Evolutionary conservation across 2,888 invertebrate genomes (phyloP).

Genomic region (Nasonovia ribisnigri): DNA sequence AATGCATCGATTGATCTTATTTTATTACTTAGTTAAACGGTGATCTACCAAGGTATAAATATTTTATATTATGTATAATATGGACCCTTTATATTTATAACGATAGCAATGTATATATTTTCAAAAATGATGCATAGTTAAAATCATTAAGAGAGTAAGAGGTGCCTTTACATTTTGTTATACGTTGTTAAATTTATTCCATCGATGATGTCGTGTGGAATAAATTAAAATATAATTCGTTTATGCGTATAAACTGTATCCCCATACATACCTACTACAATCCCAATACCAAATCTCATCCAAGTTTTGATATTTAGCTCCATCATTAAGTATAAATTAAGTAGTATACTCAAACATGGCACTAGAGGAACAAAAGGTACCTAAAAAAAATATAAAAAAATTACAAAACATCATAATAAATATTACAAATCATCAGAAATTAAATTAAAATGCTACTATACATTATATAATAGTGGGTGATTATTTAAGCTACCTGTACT

Average conservation of each 20-base stretch:
- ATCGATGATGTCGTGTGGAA: not conserved
- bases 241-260: not conserved
- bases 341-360: slow-evolving; percentile 84
- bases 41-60: not conserved
- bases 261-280: slow-evolving; percentile 76
- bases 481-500: not conserved
- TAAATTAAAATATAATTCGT: not conserved
- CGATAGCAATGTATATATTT: not conserved
- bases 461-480: not conserved
- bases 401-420: not conserved
- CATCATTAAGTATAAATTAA: slow-evolving; percentile 88
- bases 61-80: not conserved
- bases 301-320: slow-evolving; percentile 83
- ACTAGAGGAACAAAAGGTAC: slow-evolving; percentile 88
- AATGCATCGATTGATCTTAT: not conserved
- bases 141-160: not conserved
- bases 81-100: not conserved
- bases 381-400: slow-evolving; percentile 10
- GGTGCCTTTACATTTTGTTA: not conserved
- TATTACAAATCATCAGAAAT: not conserved
- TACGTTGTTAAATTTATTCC: not conserved
- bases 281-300: slow-evolving; percentile 87
- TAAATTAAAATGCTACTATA: not conserved
- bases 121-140: not conserved
- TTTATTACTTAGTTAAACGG: not conserved